Evolutionary conservation across 2,113 vertebrate genomes (phyloP).

Genomic region (Esox niger): DNA sequence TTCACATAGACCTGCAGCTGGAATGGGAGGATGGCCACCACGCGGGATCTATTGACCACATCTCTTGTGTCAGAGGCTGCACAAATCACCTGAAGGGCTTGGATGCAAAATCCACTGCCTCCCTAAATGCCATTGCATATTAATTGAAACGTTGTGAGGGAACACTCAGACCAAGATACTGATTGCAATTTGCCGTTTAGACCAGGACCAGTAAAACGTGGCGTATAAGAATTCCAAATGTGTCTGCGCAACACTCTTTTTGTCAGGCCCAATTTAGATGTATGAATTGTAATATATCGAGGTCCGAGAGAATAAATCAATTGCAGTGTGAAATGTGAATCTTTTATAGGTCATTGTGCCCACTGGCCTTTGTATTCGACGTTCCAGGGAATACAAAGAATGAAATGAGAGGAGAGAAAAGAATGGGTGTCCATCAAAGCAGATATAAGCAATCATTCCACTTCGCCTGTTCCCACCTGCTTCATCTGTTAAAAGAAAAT

Average conservation of each 20-base stretch:
- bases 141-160: not conserved
- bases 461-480: conserved; percentile 37
- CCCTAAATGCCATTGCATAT: not conserved
- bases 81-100: not conserved
- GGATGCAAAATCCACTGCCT: not conserved
- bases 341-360: conserved; percentile 43
- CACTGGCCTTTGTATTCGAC: conserved; percentile 27
- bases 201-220: not conserved
- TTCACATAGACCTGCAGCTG: not conserved
- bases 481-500: conserved; percentile 42
- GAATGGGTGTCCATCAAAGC: conserved; percentile 42
- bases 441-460: conserved; percentile 47
- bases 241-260: not conserved
- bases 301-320: conserved; percentile 16
- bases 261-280: not conserved
- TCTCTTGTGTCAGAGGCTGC: too few species aligned
- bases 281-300: conserved; percentile 6
- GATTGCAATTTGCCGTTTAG: not conserved
- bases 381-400: conserved; percentile 19
- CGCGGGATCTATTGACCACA: not conserved
- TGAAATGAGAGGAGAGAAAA: conserved; percentile 22
- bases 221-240: not conserved
- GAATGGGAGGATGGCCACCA: not conserved
- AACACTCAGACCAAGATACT: not conserved
- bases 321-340: conserved; percentile 31